Base-by-base conservation (phyloP, 2,113 vertebrate genomes). In the Callocephalon fimbriatum region DNA sequence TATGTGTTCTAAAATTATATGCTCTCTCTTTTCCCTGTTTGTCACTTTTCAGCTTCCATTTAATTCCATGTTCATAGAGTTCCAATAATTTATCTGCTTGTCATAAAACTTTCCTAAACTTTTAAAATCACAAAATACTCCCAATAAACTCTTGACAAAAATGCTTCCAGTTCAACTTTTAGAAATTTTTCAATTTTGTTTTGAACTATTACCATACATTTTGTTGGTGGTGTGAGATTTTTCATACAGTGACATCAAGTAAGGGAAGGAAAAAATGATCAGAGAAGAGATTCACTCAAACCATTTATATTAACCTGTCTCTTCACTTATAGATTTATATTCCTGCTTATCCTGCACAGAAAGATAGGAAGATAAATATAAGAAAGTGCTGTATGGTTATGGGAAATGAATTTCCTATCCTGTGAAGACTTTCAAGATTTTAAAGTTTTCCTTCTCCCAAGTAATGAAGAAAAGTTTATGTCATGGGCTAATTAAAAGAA, bases 1-100 rank as follows among this genome's bases (percentile, higher is more conserved):
- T 97, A 95, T 97, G 95, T 98, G 98, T 98, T 98, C 98, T 98
- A 98, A 98, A 98, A 98, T 98, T 98, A 98, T 95, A 98, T 94
- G 97, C 98, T 98, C 97, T 97, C 93, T 82, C 98, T 96, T 95
- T 91, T 91, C 96, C 96, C 98, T 98, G 98, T 98, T 98, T 98
- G 98, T 98, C 98, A 98, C 96, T 97, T 95, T 97, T 97, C 95
- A 95, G 97, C 92, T 97, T 97, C 97, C 98, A 98, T 98, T 98
- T 98, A 98, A 98, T 98, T 97, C 96, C 97, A 91, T 8, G 85
- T 97, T 98, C 97, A 92, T 95, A 97, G 80, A 95, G 96, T 97
- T 97, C 95, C 71, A 92, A 92, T 97, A 97, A 98, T 98, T 98
- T 98, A 97, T 98, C 97, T 97, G 54, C 97, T 97, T 98, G 98